Evolutionary conservation across 2,797 vertebrate genomes (phyloP), one percentile per base, ranked within the genome.

Genomic region (Coregonus suidteri): DNA sequence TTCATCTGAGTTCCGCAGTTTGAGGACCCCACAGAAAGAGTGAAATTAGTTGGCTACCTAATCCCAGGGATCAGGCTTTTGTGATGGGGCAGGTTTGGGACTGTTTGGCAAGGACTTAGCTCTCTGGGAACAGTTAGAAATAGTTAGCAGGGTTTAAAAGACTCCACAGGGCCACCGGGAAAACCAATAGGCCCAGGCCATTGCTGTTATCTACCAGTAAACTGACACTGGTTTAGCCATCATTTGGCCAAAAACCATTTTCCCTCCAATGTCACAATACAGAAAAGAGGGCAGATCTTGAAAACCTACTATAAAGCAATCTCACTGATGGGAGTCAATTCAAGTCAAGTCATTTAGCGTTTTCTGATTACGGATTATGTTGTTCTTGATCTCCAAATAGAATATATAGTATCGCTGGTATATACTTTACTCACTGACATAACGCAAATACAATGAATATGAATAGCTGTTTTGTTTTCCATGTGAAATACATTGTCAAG

Each of bases 1-100:
- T 78, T 81, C 82, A 89, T 88, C 85, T 82, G 71, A 75, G 82
- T 89, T 90, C 90, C 69, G 85, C 92, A 94, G 90, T 91, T 86
- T 91, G 93, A 93, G 88, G 94, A 95, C 94, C 94, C 93, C 94
- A 94, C 94, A 94, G 93, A 94, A 91, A 92, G 93, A 90, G 92
- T 88, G 90, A 94, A 95, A 94, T 95, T 92, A 95, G 91, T 85
- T 86, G 90, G 90, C 86, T 82, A 84, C 85, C 89, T 95, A 95
- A 95, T 95, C 95, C 94, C 25, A 69, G 4, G 89, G 93, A 93
- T 95, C 91, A 93, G 89, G 88, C 91, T 83, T 93, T 93, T 93
- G 92, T 93, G 92, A 87, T 89, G 89, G 41, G 92, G 91, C 93
- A 93, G 92, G 94, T 94, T 90, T 93, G 90, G 89, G 87, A 92